Evolutionary conservation across 2,113 vertebrate species (phyloP).

Genomic region (Cebidichthys violaceus): DNA sequence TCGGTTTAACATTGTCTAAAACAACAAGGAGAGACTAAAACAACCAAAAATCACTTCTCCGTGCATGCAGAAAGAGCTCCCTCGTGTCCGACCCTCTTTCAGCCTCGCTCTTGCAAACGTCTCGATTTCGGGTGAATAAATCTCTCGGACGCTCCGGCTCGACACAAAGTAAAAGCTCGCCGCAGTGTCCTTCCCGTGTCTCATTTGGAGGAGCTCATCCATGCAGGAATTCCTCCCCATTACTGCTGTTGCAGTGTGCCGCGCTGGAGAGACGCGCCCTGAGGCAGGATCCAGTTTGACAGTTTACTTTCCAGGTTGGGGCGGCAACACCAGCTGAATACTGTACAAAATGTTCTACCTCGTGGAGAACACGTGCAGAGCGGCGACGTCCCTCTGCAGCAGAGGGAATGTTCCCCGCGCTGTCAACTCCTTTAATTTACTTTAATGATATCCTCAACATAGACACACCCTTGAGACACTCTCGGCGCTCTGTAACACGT

Average conservation of each 20-base stretch:
- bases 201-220: constrained; percentile 49
- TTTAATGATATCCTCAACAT: constrained; percentile 41
- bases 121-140: constrained; percentile 25
- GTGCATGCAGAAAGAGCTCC: neutral
- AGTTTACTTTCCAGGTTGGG: constrained; percentile 45
- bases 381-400: neutral
- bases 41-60: neutral
- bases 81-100: neutral
- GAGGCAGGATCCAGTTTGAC: constrained; percentile 40
- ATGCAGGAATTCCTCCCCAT: constrained; percentile 5
- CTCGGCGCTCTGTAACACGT: neutral
- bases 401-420: constrained; percentile 12
- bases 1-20: constrained; percentile 45
- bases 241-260: constrained; percentile 16
- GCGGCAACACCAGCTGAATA: constrained; percentile 9
- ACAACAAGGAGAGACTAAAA: neutral
- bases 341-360: constrained; percentile 55
- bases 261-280: constrained; percentile 35
- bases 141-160: no score
- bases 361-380: neutral
- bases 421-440: constrained; percentile 46
- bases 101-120: constrained; percentile 4
- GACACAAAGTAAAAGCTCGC: constrained; percentile 8
- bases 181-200: neutral
- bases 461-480: constrained; percentile 40